These are phyloP conservation scores for Agrotis clavis DNA, from an alignment of 2,888 invertebrate species.

Conservation along the genomic window DNA sequence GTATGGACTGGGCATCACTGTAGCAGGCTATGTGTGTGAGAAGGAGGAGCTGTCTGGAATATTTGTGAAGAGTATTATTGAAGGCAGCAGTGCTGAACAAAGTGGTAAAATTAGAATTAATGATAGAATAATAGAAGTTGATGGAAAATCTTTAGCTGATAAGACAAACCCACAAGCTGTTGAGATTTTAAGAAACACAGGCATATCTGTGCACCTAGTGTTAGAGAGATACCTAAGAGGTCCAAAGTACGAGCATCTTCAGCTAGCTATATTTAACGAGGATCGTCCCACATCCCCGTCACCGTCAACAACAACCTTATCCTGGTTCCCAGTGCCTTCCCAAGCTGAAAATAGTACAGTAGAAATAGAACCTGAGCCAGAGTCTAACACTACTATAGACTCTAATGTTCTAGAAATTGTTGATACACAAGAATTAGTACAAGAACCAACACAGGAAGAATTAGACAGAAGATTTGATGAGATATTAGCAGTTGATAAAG, in stretches of 20 bases:
- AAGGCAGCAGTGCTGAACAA: slow-evolving; percentile 98
- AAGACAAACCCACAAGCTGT: slow-evolving; percentile 99
- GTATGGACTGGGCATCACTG: slow-evolving; percentile 98
- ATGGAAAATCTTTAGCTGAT: slow-evolving; percentile 96
- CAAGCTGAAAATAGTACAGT: slow-evolving; percentile 91
- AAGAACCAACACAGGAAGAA: slow-evolving; percentile 91
- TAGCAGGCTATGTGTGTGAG: slow-evolving; percentile 99
- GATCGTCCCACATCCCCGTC: slow-evolving; percentile 92
- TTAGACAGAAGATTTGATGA: slow-evolving; percentile 89
- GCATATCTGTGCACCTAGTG: slow-evolving; percentile 96
- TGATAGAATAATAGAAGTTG: slow-evolving; percentile 99
- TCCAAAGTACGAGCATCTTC: slow-evolving; percentile 97
- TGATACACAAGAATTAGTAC: slow-evolving; percentile 76
- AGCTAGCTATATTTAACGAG: slow-evolving; percentile 95
- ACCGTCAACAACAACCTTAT: slow-evolving; percentile 95
- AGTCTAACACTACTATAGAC: slow-evolving; percentile 95
- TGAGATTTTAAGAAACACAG: slow-evolving; percentile 98
- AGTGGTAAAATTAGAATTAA: slow-evolving; percentile 98
- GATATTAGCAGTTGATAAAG: slow-evolving; percentile 89
- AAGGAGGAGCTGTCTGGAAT: slow-evolving; percentile 99
- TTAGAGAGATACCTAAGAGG: slow-evolving; percentile 98
- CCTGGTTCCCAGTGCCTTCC: slow-evolving; percentile 95
- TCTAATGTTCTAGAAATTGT: slow-evolving; percentile 93
- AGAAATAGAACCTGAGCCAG: slow-evolving; percentile 94
- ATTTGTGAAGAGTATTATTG: slow-evolving; percentile 99